Percentiles rank a stretch among this genome's conserved stretches.
Conservation (phyloP, 2,113 vertebrate species). For the Laticauda colubrina region DNA sequence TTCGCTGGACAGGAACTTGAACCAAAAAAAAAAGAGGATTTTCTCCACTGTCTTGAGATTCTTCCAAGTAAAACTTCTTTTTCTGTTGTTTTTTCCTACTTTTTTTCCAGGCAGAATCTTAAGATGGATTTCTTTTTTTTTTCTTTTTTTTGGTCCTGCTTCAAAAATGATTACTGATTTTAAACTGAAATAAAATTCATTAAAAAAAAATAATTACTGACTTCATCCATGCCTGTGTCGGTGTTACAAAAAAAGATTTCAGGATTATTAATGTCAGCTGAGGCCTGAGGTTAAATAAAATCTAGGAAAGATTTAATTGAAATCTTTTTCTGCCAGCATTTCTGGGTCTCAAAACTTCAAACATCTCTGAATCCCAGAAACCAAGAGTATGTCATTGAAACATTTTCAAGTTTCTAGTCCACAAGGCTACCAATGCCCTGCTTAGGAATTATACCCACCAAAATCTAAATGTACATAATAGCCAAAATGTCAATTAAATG, state of each 20-base stretch:
- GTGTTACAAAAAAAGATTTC: neutral
- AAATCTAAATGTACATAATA: neutral
- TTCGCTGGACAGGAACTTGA: no score
- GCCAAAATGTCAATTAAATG: neutral
- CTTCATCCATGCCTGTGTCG: neutral
- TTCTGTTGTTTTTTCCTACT: no score
- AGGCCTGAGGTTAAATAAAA: neutral
- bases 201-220: no score
- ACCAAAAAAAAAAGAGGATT: no score
- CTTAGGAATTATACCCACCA: neutral
- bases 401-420: neutral
- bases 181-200: no score
- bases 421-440: neutral
- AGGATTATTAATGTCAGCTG: neutral
- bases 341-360: neutral
- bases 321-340: neutral
- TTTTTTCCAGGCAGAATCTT: neutral
- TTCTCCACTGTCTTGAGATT: no score
- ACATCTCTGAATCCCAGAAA: neutral
- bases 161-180: no score
- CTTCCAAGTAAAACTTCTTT: neutral
- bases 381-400: neutral
- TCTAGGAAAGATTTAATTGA: neutral
- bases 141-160: no score
- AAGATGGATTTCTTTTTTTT: no score